Evolutionary conservation across 1,140 invertebrate species (phyloP).

Genomic region (Trypoxylus dichotomus): DNA sequence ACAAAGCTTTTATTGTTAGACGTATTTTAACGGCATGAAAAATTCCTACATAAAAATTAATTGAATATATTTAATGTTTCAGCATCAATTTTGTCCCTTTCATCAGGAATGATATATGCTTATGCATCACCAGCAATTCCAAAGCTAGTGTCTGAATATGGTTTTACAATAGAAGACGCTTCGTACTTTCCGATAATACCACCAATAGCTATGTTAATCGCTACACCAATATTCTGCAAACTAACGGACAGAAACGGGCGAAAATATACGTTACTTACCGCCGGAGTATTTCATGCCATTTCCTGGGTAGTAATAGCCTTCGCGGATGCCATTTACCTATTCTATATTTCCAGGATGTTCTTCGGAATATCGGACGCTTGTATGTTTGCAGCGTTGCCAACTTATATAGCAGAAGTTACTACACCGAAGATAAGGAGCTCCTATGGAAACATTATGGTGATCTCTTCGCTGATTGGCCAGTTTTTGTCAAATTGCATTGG

Average conservation of each 20-base stretch:
- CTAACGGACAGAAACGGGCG: slow-evolving; percentile 42
- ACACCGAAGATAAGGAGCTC: slow-evolving; percentile 33
- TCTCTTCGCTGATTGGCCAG: slow-evolving; percentile 20
- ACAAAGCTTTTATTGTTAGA: too few relatives aligned
- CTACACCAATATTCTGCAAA: slow-evolving; percentile 33
- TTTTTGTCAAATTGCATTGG: slow-evolving; percentile 41
- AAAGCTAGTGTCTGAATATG: neutral
- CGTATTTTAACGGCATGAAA: too few relatives aligned
- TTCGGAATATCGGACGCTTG: slow-evolving; percentile 32
- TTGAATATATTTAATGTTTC: neutral
- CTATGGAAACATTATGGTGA: slow-evolving; percentile 32
- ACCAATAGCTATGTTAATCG: slow-evolving; percentile 33
- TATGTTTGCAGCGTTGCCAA: slow-evolving; percentile 11
- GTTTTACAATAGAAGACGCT: slow-evolving; percentile 34
- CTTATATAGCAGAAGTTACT: slow-evolving; percentile 36
- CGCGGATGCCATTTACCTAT: slow-evolving; percentile 28
- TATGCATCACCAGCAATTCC: slow-evolving; percentile 31
- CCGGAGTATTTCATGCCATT: slow-evolving; percentile 29
- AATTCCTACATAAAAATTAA: neutral
- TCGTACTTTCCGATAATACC: slow-evolving; percentile 34
- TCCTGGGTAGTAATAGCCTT: slow-evolving; percentile 35
- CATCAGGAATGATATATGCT: neutral
- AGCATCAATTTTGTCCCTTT: neutral
- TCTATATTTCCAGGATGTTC: slow-evolving; percentile 48
- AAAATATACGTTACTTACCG: slow-evolving; percentile 33